Percentiles rank a stretch among this genome's conserved stretches.
These are phyloP conservation scores for Gasterosteus aculeatus DNA, from an alignment of 2,113 vertebrate genomes.

Conservation along the genomic window DNA sequence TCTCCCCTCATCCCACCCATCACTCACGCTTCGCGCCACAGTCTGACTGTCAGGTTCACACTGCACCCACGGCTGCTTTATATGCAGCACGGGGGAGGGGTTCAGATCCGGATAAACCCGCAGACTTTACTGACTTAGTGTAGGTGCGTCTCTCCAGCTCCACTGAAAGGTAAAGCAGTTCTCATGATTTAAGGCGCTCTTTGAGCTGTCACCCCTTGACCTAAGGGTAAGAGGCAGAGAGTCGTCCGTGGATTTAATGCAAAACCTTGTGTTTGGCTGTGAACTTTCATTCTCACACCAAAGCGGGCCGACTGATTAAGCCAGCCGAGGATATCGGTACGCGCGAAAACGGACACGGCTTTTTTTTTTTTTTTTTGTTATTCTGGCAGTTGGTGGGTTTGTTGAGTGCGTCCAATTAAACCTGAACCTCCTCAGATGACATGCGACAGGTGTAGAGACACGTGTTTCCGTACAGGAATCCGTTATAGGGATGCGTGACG, in stretches of 20 bases:
- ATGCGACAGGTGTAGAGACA: constrained; percentile 10
- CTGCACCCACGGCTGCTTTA: constrained; percentile 70
- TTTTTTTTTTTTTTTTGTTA: constrained; percentile 59
- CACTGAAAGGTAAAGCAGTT: constrained; percentile 78
- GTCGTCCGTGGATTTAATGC: constrained; percentile 69
- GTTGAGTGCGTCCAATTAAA: constrained; percentile 45
- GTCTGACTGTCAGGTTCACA: constrained; percentile 40
- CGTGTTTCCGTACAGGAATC: constrained; percentile 32
- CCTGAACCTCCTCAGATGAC: constrained; percentile 27
- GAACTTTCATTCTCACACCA: constrained; percentile 75
- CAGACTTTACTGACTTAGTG: constrained; percentile 78
- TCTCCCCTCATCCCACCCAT: constrained; percentile 6
- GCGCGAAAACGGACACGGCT: constrained; percentile 41
- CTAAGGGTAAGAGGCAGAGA: constrained; percentile 71
- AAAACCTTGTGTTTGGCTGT: constrained; percentile 57
- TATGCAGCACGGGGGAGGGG: constrained; percentile 72
- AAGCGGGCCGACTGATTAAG: constrained; percentile 52
- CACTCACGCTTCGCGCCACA: constrained; percentile 9
- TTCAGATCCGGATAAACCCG: constrained; percentile 78
- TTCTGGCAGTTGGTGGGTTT: constrained; percentile 57
- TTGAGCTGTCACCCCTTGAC: constrained; percentile 77
- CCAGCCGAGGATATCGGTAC: constrained; percentile 42
- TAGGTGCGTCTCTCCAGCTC: constrained; percentile 62
- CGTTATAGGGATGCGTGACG: too few relatives aligned
- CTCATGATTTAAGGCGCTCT: constrained; percentile 76